These are phyloP conservation scores for Homarus americanus DNA, from an alignment of 1,140 invertebrate genomes.

Conservation along the genomic window DNA sequence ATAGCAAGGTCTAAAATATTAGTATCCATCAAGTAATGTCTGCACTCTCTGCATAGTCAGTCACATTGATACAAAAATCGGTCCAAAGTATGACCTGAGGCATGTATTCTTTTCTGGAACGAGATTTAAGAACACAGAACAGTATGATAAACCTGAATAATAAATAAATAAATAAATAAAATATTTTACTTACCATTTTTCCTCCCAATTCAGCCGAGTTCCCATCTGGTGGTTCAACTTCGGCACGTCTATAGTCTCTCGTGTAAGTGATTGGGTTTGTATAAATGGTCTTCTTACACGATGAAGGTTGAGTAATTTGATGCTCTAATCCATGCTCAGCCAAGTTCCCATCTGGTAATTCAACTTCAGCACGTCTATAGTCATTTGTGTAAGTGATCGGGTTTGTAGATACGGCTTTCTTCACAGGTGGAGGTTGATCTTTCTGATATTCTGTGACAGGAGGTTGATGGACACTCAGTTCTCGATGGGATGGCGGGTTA, in stretches of 20 bases:
- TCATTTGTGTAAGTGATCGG: conserved; percentile 64
- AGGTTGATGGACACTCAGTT: conserved; percentile 24
- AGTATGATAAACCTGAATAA: too few species aligned
- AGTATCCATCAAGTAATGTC: too few species aligned
- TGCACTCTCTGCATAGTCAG: too few species aligned
- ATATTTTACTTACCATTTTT: background rate
- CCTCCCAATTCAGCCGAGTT: background rate
- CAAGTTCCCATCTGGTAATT: background rate
- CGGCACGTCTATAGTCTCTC: conserved; percentile 51
- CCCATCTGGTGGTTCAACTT: conserved; percentile 2
- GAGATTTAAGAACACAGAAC: too few species aligned
- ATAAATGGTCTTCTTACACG: background rate
- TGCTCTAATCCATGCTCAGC: too few species aligned
- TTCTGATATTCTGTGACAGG: conserved; percentile 17
- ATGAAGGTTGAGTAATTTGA: background rate
- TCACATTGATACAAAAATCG: too few species aligned
- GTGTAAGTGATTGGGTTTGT: conserved; percentile 64
- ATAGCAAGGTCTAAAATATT: too few species aligned
- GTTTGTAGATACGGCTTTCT: conserved; percentile 14
- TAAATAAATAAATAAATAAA: too few species aligned
- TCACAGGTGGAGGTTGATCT: background rate
- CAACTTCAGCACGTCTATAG: conserved; percentile 46
- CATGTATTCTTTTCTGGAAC: too few species aligned
- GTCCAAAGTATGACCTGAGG: too few species aligned
- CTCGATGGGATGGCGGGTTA: conserved; percentile 52